phyloP scores from a whole-genome alignment of 53 echinoderm and acorn worm genomes.

The Crossaster papposus region DNA sequence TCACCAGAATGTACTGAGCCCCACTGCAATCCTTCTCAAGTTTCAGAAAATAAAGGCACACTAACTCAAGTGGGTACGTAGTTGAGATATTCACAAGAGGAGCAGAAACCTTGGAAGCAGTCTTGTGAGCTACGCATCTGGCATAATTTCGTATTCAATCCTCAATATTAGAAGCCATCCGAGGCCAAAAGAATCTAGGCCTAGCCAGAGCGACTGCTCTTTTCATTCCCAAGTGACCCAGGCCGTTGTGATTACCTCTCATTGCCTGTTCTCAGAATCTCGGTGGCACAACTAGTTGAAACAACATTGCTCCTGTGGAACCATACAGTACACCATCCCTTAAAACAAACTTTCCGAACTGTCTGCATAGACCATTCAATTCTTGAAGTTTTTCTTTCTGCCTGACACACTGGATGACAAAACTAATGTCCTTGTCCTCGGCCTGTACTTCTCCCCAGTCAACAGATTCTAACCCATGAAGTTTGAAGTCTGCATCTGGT shows the following conservation, averaged over 20 bases:
- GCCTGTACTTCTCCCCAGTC: constrained; percentile 46
- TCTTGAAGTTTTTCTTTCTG: constrained; percentile 20
- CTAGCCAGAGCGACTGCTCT: constrained; percentile 47
- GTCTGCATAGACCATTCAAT: constrained; percentile 7
- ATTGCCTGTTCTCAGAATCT: constrained; percentile 43
- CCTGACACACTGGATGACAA: constrained; percentile 7
- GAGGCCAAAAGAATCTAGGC: constrained; percentile 64
- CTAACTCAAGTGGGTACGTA: constrained; percentile 54
- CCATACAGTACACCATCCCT: constrained; percentile 49
- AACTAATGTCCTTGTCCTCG: constrained; percentile 27
- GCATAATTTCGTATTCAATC: constrained; percentile 40
- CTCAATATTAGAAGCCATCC: constrained; percentile 46
- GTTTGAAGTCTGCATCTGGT: not conserved
- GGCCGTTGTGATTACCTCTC: constrained; percentile 44
- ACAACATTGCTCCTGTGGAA: not conserved
- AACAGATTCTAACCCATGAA: not conserved
- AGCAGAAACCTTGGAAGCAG: constrained; percentile 36
- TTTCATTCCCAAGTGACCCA: constrained; percentile 59
- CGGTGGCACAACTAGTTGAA: constrained; percentile 56
- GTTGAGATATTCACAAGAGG: constrained; percentile 55
- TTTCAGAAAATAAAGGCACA: constrained; percentile 61
- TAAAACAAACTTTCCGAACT: constrained; percentile 37
- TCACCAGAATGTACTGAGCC: constrained; percentile 47
- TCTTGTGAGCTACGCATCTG: constrained; percentile 44
- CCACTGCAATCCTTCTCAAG: constrained; percentile 57